Conservation (phyloP, 1,140 invertebrate species). For the Aphelinus atriplicis region DNA sequence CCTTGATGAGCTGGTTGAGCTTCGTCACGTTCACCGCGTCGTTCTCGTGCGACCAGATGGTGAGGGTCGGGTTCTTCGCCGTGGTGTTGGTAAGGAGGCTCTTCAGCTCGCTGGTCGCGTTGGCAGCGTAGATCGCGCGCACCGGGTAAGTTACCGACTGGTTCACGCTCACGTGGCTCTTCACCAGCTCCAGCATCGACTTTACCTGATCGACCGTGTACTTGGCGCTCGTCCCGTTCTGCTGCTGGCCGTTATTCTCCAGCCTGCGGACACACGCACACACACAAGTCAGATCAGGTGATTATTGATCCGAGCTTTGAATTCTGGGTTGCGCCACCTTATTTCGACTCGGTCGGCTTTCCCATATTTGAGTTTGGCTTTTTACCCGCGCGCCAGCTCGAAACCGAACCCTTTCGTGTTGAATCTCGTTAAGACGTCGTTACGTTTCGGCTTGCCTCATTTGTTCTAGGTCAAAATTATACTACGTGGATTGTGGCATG, state of each 20-base stretch:
- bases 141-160: constrained; percentile 85
- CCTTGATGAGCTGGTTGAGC: constrained; percentile 70
- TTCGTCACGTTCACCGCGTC: constrained; percentile 72
- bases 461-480: no score
- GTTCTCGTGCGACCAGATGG: constrained; percentile 75
- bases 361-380: no score
- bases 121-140: constrained; percentile 76
- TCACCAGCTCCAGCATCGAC: constrained; percentile 75
- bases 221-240: constrained; percentile 60
- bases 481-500: no score
- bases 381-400: no score
- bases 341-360: no score
- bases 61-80: constrained; percentile 68
- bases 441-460: no score
- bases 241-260: background rate
- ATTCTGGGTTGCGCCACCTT: no score
- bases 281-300: no score
- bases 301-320: no score
- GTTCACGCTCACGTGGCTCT: constrained; percentile 65
- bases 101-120: constrained; percentile 69
- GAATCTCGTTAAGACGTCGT: no score
- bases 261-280: no score
- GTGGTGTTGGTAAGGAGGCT: constrained; percentile 65
- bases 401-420: no score
- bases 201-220: constrained; percentile 78